Base-by-base conservation (phyloP, 2,113 vertebrate species). In the Lagopus leucura region DNA sequence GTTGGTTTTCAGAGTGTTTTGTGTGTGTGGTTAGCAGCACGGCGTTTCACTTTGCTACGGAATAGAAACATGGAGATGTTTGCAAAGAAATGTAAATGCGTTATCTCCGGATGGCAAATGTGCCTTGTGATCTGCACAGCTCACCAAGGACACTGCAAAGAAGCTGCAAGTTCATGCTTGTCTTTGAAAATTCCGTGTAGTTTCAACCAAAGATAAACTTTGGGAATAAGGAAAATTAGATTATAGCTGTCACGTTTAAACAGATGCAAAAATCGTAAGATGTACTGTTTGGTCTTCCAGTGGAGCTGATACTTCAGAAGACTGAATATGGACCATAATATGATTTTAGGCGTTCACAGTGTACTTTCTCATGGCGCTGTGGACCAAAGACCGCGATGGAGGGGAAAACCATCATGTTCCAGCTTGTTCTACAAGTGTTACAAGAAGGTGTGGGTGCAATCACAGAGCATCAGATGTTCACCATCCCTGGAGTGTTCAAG, bases 391-490 rank as follows among this genome's bases (percentile, higher is more conserved):
- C n/a, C 6, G 8, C 24, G 17, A 52, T 1, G 0, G 19, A 18
- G 10, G 1, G 27, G 19, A 4, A 0, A 45, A 8, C 0, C 4
- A 2, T 4, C 2, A 22, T 75, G 13, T 6, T 86, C 22, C 36
- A 25, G 3, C 8, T 27, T 34, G 7, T 73, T 81, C 52, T 80
- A 52, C 52, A 88, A 76, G 14, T 3, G 1, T 28, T 72, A 10
- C 3, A 10, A 4, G 58, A 61, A n/a, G 5, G 11, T 69, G 22
- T 7, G 36, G n/a, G 14, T 73, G 57, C 55, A 47, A 8, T 58
- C 55, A 4, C 38, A 83, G 69, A 77, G 65, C 13, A 64, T 32
- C 6, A 25, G 10, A 15, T 28, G 18, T 54, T 54, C 52, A 30
- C 52, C 52, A 17, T 54, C 15, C 52, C 27, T 30, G 52, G 52